A percentile compares a stretch with the other conserved stretches of the same genome.
phyloP scores from a whole-genome alignment of 1,140 invertebrate species.

The Trypoxylus dichotomus region DNA sequence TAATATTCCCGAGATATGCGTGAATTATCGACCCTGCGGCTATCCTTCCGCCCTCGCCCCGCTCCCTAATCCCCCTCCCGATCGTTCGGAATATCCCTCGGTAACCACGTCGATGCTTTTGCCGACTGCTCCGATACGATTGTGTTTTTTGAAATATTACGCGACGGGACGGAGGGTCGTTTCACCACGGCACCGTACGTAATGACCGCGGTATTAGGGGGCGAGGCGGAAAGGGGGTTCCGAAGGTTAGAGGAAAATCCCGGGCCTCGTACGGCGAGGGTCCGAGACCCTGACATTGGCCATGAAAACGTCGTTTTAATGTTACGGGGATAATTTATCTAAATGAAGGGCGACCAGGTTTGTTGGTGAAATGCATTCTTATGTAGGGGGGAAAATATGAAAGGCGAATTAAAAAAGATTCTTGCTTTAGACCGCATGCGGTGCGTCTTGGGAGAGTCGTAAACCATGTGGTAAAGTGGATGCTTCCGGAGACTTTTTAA shows the following conservation, averaged over 20 bases:
- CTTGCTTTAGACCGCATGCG: not conserved
- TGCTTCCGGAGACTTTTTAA: no score
- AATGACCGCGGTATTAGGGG: not conserved
- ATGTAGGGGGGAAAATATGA: no score
- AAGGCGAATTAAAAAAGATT: no score
- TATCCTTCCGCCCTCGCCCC: no score
- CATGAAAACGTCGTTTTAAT: not conserved
- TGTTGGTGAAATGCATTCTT: no score
- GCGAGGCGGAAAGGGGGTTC: not conserved
- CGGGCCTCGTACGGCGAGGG: not conserved
- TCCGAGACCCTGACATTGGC: not conserved
- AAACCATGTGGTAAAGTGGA: no score
- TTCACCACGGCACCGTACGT: not conserved
- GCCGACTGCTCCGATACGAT: not conserved
- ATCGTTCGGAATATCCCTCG: not conserved
- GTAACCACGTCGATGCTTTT: not conserved
- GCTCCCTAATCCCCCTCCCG: no score
- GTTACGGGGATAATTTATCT: not conserved
- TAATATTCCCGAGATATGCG: constrained; percentile 6
- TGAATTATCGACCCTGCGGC: not conserved
- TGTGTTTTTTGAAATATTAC: not conserved
- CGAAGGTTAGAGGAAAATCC: not conserved
- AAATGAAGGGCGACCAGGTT: no score
- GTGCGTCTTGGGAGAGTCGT: no score
- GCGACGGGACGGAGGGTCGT: not conserved